Evolutionary conservation across 1,140 invertebrate genomes (phyloP), one percentile per base, ranked within the genome.

Genomic region (Conopomorpha cramerella): DNA sequence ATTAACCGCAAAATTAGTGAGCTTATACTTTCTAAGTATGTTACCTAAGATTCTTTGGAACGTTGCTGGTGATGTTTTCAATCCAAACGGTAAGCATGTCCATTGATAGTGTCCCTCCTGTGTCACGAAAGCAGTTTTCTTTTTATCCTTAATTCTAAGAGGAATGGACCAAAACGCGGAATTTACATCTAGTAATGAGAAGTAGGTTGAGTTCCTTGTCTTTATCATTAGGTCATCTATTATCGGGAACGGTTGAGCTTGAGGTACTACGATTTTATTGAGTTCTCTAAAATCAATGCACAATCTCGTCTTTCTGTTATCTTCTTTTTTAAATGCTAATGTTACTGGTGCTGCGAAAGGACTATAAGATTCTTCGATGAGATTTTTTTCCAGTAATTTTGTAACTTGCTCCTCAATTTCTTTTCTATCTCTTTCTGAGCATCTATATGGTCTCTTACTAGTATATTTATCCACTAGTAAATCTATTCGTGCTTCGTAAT

Each of bases 281-380:
- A 2, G 6, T 13, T n/a, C n/a, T n/a, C n/a, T n/a, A n/a, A n/a
- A n/a, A n/a, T n/a, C n/a, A n/a, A n/a, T n/a, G n/a, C n/a, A 28
- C 10, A 28, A 6, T 13, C 27, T 28, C 4, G 27, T 10, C 14
- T 11, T 2, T n/a, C 4, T 28, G 4, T 13, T 13, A 10, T 28
- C 27, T 28, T 28, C 27, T 28, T 28, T 28, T 15, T 31, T 31
- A 31, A n/a, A n/a, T n/a, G n/a, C n/a, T n/a, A n/a, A n/a, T n/a
- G n/a, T n/a, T n/a, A n/a, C n/a, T n/a, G n/a, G n/a, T n/a, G n/a
- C n/a, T n/a, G n/a, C n/a, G n/a, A n/a, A n/a, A n/a, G n/a, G n/a
- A n/a, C n/a, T n/a, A 23, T 53, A 52, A 8, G 63, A 64, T 46
- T 67, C 59, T 44, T 67, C 55, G 35, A 61, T 62, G 19, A 67